Conservation (phyloP, 2,797 vertebrate genomes). For the Huso huso region DNA sequence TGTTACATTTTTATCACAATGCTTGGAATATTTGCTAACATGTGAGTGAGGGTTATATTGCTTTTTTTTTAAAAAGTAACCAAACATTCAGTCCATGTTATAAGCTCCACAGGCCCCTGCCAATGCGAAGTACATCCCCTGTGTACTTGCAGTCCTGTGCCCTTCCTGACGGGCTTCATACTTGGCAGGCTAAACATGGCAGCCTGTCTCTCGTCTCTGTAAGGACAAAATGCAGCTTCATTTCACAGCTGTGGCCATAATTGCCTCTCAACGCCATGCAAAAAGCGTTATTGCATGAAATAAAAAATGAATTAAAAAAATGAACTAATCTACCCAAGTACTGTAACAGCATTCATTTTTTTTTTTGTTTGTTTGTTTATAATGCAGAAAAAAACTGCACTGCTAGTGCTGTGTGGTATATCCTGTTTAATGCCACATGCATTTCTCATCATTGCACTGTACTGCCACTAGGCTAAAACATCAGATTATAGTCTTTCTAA, state of each 20-base stretch:
- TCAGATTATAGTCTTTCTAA: too few species aligned
- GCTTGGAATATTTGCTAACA: too few species aligned
- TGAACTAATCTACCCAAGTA: background rate
- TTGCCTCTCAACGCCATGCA: background rate
- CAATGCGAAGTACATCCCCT: background rate
- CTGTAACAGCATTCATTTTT: background rate
- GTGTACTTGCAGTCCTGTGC: background rate
- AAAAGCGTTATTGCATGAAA: background rate
- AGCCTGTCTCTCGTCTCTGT: background rate
- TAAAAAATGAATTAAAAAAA: background rate
- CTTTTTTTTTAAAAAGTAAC: too few species aligned
- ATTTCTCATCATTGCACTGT: too few species aligned
- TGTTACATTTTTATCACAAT: too few species aligned
- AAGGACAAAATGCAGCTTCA: background rate
- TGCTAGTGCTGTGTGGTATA: too few species aligned
- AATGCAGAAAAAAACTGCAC: background rate
- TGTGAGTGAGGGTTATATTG: too few species aligned
- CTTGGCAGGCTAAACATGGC: background rate
- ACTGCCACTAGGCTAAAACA: too few species aligned
- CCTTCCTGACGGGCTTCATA: background rate
- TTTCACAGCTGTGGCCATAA: constrained; percentile 5
- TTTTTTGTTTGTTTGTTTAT: background rate
- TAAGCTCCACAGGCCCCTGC: too few species aligned
- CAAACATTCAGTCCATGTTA: too few species aligned
- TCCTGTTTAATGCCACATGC: too few species aligned